Evolutionary conservation across 2,888 invertebrate species (phyloP).

Genomic region (Trachelus troglodyta): DNA sequence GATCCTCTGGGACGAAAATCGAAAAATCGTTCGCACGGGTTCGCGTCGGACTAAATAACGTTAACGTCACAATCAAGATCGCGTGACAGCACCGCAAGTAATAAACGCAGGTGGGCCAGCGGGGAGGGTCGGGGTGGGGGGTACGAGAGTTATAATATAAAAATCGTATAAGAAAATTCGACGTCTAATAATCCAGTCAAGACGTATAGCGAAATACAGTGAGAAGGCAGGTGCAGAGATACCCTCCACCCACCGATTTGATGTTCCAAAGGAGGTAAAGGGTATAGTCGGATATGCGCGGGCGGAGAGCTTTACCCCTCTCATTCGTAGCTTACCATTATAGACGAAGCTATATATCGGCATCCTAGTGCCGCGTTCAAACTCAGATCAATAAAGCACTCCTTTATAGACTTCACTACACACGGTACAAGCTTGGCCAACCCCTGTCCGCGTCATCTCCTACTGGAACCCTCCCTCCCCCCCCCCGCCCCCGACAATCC

Average conservation of each 20-base stretch:
- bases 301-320: slow-evolving; percentile 21
- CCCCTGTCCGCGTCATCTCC: slow-evolving; percentile 36
- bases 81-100: no score
- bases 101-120: no score
- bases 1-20: neutral
- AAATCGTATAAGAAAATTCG: neutral
- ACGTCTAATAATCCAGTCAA: neutral
- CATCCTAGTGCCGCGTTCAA: slow-evolving; percentile 61
- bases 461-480: slow-evolving; percentile 18
- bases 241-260: no score
- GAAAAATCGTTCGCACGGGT: neutral
- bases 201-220: neutral
- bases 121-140: no score
- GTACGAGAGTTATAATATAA: neutral
- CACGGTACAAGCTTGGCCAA: slow-evolving; percentile 57
- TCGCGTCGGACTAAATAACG: no score
- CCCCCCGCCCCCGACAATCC: slow-evolving; percentile 10
- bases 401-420: slow-evolving; percentile 63
- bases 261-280: neutral
- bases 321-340: slow-evolving; percentile 34
- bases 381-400: slow-evolving; percentile 65
- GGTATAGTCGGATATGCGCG: neutral
- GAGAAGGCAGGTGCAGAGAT: neutral
- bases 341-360: slow-evolving; percentile 49
- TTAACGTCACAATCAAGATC: no score